Percentiles rank a stretch among this genome's conserved stretches.
phyloP scores from a whole-genome alignment of 2,113 vertebrate species.

The Chlorodrepanis virens region DNA sequence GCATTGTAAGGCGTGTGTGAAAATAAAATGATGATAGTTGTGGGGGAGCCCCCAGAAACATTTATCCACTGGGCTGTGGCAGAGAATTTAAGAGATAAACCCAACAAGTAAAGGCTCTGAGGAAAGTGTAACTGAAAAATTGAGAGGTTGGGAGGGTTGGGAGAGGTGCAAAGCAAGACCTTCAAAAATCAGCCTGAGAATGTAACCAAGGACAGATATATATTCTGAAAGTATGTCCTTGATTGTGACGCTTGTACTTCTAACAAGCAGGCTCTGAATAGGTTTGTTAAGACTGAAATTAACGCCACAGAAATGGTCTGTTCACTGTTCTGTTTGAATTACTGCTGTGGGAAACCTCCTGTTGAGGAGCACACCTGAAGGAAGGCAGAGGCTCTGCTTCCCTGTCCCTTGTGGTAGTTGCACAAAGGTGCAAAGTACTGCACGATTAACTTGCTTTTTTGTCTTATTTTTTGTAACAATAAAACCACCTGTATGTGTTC shows the following conservation, averaged over 20 bases:
- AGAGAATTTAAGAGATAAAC: neutral
- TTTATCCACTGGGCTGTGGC: neutral
- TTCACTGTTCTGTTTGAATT: neutral
- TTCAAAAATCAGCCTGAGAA: neutral
- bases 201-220: accelerated
- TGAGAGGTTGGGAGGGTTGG: neutral
- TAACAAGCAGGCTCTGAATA: neutral
- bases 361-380: neutral
- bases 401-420: neutral
- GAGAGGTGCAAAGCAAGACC: neutral
- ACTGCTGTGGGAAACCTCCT: neutral
- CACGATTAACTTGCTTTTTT: neutral
- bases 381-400: neutral
- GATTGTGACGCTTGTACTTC: neutral
- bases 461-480: neutral
- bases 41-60: neutral
- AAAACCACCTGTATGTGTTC: neutral
- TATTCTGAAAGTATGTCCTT: neutral
- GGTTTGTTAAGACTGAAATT: neutral
- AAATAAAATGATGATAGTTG: neutral
- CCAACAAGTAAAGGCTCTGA: too few species aligned
- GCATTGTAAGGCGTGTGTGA: neutral
- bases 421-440: neutral
- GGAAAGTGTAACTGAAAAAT: neutral
- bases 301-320: neutral